These are phyloP conservation scores for Neoniphon sammara DNA, from an alignment of 2,797 vertebrate species.

Conservation along the genomic window DNA sequence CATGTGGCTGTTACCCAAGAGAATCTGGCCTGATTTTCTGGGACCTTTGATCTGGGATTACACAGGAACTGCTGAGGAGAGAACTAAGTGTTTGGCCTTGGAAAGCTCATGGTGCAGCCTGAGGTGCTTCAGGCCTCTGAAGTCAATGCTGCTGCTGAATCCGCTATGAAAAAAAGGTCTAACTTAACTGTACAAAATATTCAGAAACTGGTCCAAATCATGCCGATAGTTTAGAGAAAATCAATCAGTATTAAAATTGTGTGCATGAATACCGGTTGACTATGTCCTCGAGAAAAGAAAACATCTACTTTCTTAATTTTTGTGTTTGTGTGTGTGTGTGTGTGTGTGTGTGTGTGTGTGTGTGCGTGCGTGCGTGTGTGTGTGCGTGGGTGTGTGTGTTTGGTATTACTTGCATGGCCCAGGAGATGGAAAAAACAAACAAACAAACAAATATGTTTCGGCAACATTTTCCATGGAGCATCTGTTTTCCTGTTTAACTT, in stretches of 20 bases:
- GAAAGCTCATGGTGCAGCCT: slow-evolving; percentile 53
- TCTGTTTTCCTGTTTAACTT: background rate
- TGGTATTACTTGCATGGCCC: no score
- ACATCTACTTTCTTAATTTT: background rate
- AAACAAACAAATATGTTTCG: background rate
- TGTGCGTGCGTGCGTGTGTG: no score
- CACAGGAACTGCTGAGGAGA: slow-evolving; percentile 55
- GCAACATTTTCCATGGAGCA: background rate
- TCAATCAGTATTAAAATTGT: background rate
- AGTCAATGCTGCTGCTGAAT: slow-evolving; percentile 45
- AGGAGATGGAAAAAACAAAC: background rate
- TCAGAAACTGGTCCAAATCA: background rate
- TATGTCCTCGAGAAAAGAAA: background rate
- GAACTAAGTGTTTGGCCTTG: slow-evolving; percentile 53
- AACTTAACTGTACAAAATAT: slow-evolving; percentile 27
- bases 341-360: no score
- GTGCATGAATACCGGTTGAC: background rate
- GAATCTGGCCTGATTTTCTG: slow-evolving; percentile 55
- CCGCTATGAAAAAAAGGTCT: slow-evolving; percentile 21
- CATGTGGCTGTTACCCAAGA: slow-evolving; percentile 51
- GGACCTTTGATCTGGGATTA: slow-evolving; percentile 79
- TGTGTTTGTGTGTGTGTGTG: no score
- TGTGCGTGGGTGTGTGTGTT: no score
- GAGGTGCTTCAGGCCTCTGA: slow-evolving; percentile 55
- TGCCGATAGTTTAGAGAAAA: no score